Evolutionary conservation across 2,888 invertebrate genomes (phyloP).

Genomic region (Hypolimnas misippus): DNA sequence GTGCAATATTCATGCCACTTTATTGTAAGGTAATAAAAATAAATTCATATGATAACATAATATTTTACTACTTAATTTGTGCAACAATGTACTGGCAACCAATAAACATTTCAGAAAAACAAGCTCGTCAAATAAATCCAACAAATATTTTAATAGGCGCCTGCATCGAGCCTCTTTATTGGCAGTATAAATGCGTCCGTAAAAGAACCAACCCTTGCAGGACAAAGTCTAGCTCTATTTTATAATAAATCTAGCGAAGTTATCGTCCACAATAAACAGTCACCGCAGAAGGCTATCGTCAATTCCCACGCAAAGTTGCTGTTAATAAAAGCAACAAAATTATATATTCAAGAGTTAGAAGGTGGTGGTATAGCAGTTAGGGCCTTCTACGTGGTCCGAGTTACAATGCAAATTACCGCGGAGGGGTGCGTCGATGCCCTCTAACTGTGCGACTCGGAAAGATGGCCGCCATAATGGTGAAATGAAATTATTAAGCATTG

Average conservation of each 20-base stretch:
- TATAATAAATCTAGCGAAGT: conserved; percentile 82
- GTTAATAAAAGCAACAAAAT: conserved; percentile 84
- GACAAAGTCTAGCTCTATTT: conserved; percentile 75
- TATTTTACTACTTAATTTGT: conserved; percentile 62
- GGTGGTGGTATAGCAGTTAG: conserved; percentile 81
- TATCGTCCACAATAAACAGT: conserved; percentile 81
- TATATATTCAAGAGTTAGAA: conserved; percentile 84
- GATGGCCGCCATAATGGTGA: conserved; percentile 83
- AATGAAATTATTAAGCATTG: conserved; percentile 85
- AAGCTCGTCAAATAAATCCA: conserved; percentile 78
- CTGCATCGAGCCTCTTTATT: conserved; percentile 78
- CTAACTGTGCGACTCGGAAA: conserved; percentile 82
- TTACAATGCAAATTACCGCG: conserved; percentile 83
- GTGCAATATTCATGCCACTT: neutral
- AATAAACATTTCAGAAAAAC: conserved; percentile 76
- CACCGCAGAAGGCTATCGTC: conserved; percentile 80
- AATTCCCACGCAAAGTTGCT: conserved; percentile 83
- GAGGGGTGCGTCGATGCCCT: conserved; percentile 82
- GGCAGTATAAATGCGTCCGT: conserved; percentile 71
- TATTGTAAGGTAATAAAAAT: conserved; percentile 14
- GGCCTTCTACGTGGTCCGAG: conserved; percentile 82
- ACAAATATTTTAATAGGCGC: conserved; percentile 79
- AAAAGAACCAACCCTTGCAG: conserved; percentile 64
- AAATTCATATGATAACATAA: conserved; percentile 24
- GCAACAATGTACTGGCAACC: conserved; percentile 71